A percentile compares a stretch with the other conserved stretches of the same genome.
Conservation (phyloP, 2,888 invertebrate genomes). For the Phanerotoma sp. region DNA sequence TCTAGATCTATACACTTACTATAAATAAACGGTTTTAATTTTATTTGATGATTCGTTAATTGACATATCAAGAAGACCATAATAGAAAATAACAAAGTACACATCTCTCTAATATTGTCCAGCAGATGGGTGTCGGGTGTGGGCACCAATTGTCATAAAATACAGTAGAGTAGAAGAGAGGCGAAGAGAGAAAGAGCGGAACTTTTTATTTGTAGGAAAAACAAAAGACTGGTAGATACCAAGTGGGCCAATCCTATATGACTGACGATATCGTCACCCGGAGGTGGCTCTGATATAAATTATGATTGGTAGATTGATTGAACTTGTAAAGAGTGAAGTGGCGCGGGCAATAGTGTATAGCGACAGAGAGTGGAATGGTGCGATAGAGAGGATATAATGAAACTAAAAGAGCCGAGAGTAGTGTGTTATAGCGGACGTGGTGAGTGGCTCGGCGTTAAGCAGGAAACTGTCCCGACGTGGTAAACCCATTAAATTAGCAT, state of each 20-base stretch:
- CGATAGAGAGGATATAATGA: slow-evolving; percentile 34
- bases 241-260: slow-evolving; percentile 32
- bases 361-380: slow-evolving; percentile 30
- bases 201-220: slow-evolving; percentile 29
- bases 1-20: too few species aligned
- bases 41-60: too few species aligned
- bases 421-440: slow-evolving; percentile 51
- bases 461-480: slow-evolving; percentile 64
- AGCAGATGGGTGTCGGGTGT: slow-evolving; percentile 10
- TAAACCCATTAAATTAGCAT: slow-evolving; percentile 58
- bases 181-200: slow-evolving; percentile 28
- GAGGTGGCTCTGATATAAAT: slow-evolving; percentile 58
- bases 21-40: too few species aligned
- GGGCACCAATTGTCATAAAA: slow-evolving; percentile 6
- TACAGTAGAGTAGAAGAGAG: neutral
- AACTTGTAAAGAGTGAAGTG: slow-evolving; percentile 33
- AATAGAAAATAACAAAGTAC: slow-evolving; percentile 7
- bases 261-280: slow-evolving; percentile 56
- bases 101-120: neutral
- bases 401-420: slow-evolving; percentile 30
- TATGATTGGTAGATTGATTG: slow-evolving; percentile 55
- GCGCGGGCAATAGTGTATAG: slow-evolving; percentile 24
- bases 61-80: neutral
- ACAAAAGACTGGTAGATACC: slow-evolving; percentile 31
- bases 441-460: slow-evolving; percentile 58